These are phyloP conservation scores for Hoplodrina blanda DNA, from an alignment of 2,888 invertebrate species.

Conservation along the genomic window DNA sequence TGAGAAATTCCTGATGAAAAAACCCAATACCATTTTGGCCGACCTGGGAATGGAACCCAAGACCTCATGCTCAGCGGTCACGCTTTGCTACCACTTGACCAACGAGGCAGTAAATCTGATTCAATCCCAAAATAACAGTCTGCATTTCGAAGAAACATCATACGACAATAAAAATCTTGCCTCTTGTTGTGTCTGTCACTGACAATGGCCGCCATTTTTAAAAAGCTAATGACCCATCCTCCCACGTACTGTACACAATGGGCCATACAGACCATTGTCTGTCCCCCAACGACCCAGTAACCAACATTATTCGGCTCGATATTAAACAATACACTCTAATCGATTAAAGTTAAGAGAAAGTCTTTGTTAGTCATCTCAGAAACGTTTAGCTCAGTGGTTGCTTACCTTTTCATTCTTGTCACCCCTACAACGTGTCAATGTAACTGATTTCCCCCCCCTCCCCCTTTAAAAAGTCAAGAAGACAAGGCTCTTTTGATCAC, in stretches of 20 bases:
- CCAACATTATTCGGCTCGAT: constrained; percentile 46
- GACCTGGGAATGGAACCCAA: too few relatives aligned
- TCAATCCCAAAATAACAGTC: neutral
- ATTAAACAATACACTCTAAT: constrained; percentile 54
- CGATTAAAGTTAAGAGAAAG: constrained; percentile 53
- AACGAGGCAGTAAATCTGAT: too few relatives aligned
- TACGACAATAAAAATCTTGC: neutral
- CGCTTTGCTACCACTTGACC: too few relatives aligned
- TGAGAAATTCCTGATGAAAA: too few relatives aligned
- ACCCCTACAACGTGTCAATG: too few relatives aligned
- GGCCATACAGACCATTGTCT: constrained; percentile 48
- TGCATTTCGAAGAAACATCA: constrained; percentile 24
- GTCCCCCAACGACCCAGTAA: constrained; percentile 49
- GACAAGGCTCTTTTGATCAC: too few relatives aligned
- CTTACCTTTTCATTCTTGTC: too few relatives aligned
- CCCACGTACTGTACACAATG: constrained; percentile 48
- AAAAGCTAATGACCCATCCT: constrained; percentile 44
- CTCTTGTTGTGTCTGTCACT: constrained; percentile 20
- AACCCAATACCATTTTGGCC: too few relatives aligned
- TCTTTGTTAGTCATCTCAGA: constrained; percentile 41
- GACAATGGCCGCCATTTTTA: constrained; percentile 33
- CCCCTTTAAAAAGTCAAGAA: too few relatives aligned
- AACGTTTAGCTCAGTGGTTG: constrained; percentile 32
- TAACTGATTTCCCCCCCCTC: too few relatives aligned
- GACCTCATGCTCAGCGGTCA: too few relatives aligned